Evolutionary conservation across 2,113 vertebrate species (phyloP), one percentile per base, ranked within the genome.

Genomic region (Zeus faber): DNA sequence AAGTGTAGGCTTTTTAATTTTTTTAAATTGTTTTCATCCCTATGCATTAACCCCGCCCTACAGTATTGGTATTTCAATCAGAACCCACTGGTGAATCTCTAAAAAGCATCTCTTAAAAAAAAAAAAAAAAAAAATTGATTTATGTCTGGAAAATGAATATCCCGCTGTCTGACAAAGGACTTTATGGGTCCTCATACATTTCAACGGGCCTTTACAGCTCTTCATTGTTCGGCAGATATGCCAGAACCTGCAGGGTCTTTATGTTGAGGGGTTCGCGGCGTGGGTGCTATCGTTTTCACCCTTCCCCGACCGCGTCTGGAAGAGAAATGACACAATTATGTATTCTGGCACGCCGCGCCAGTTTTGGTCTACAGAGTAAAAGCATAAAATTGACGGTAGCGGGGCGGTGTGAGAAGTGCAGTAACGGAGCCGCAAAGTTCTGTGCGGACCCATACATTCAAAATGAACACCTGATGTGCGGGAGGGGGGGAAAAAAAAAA

Each of bases 171-270:
- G 65, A 79, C 68, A 76, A 69, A 62, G 54, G 31, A 8, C 33
- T 76, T 66, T 48, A 33, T 62, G 70, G 13, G n/a, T 50, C 49
- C 50, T 63, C 57, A 29, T 53, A 50, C 62, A 67, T 74, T 62
- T 70, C 21, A 60, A 22, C 37, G 11, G 37, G 17, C 22, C 54
- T 59, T 43, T 21, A 60, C 61, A 63, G 61, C 26, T 51, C n/a
- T 23, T 62, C 54, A 64, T 67, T 74, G 65, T 77, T 76, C 20
- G 0, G 44, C 25, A 39, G 59, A 74, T 71, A 62, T 65, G 61
- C 53, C 44, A 39, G 55, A 73, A 77, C 76, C 73, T 76, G 76
- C 74, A 72, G 74, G 57, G 25, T 57, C 40, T 67, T 65, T 58
- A 17, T 13, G 50, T 14, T 39, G 49, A 48, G 26, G 53, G 43